Conservation (phyloP, 1,140 invertebrate species). For the Drosophila tropicalis region DNA sequence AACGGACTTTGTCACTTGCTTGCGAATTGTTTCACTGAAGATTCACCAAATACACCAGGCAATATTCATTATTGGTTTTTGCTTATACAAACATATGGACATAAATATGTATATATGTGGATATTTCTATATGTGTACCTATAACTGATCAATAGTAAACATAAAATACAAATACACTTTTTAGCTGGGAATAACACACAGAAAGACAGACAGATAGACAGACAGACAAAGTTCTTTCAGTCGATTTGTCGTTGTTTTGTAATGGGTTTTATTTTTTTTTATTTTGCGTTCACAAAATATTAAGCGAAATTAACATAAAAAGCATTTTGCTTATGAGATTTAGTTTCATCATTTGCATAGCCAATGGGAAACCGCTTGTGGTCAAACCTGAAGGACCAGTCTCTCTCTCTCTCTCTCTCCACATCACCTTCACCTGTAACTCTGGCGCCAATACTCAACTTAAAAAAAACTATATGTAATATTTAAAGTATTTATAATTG, state of each 20-base stretch:
- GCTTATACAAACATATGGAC: background rate
- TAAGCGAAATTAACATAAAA: constrained; percentile 18
- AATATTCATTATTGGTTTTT: background rate
- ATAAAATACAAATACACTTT: background rate
- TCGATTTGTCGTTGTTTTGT: background rate
- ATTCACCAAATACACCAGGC: constrained; percentile 22
- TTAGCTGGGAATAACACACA: constrained; percentile 14
- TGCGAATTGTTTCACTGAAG: background rate
- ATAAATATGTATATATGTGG: background rate
- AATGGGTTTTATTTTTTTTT: background rate
- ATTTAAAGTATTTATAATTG: background rate
- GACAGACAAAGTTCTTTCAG: constrained; percentile 21
- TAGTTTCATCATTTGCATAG: constrained; percentile 36
- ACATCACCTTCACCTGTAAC: background rate
- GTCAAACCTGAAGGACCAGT: constrained; percentile 19
- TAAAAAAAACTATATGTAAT: background rate
- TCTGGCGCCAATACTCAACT: too few species aligned
- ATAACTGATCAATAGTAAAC: constrained; percentile 14
- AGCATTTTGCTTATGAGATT: constrained; percentile 27
- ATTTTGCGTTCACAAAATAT: constrained; percentile 8
- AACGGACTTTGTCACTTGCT: background rate
- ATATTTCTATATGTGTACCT: background rate
- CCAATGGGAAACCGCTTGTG: constrained; percentile 10
- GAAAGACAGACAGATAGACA: too few species aligned
- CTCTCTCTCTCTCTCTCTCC: background rate